Base-by-base conservation (phyloP, 2,888 invertebrate species). In the Parnassius mnemosyne region DNA sequence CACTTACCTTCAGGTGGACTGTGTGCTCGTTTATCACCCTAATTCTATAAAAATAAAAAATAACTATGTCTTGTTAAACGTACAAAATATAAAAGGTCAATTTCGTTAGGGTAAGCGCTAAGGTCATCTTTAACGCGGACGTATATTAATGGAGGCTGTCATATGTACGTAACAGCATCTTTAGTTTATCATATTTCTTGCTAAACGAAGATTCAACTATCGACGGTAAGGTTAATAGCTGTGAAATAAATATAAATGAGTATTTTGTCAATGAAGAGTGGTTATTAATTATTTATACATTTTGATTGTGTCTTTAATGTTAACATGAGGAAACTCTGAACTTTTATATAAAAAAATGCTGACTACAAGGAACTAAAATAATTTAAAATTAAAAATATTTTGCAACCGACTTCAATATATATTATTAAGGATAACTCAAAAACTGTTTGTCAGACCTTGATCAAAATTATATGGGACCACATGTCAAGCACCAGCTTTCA, bases 171-270 rank as follows among this genome's bases (percentile, higher is more conserved):
- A 44, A 54, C 20, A 20, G 44, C 20, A 43, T 20, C 54, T 54
- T 53, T 43, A 54, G 11, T 54, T 54, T 11, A 20, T 53, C 13
- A 51, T 52, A 58, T 49, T 13, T 58, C 50, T 41, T 58, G 20
- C 20, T 11, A 41, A 51, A 25, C 20, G 9, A 25, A 51, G 25
- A 25, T 12, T 25, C 52, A 52, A 34, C 9, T 11, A 61, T 51
- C 10, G 11, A 44, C n/a, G 13, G 46, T 44, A 20, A 16, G 25
- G 5, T 44, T 41, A 54, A 20, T 20, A 25, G 20, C 44, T 46
- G 44, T 54, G 9, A 25, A 54, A 44, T 52, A 53, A 34, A 53
- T 34, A 13, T 42, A 53, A 53, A 53, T 42, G 9, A 41, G 11
- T 9, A 41, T 47, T 55, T 54, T 13, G 34, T 47, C 49, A 46